Evolutionary conservation across 2,888 invertebrate species (phyloP).

Genomic region (Blastobasis lacticolella): DNA sequence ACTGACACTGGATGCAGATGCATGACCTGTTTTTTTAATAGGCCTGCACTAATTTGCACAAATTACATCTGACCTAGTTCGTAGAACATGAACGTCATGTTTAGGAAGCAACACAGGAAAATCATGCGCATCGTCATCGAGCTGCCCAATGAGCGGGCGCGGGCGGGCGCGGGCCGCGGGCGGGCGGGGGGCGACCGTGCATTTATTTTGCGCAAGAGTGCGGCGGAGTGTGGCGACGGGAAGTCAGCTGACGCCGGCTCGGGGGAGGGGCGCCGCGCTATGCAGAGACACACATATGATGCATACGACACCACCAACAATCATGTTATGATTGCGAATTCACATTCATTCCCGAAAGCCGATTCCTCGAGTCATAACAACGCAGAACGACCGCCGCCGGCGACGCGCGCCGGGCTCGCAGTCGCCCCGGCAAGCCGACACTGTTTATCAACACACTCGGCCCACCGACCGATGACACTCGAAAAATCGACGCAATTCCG

Average conservation of each 20-base stretch:
- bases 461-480: conserved; percentile 34
- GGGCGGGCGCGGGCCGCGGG: conserved; percentile 17
- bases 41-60: too few species aligned
- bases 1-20: too few species aligned
- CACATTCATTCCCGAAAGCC: conserved; percentile 36
- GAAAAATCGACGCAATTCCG: conserved; percentile 39
- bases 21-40: too few species aligned
- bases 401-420: conserved; percentile 25
- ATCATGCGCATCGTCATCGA: too few species aligned
- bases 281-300: conserved; percentile 9
- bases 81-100: too few species aligned
- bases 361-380: conserved; percentile 42
- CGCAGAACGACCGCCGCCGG: conserved; percentile 32
- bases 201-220: conserved; percentile 41
- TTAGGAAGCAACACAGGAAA: too few species aligned
- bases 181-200: conserved; percentile 12
- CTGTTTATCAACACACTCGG: conserved; percentile 64
- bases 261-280: conserved; percentile 10
- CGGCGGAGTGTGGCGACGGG: conserved; percentile 27
- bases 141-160: too few species aligned
- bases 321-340: conserved; percentile 34
- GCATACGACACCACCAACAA: conserved; percentile 19
- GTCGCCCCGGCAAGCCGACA: conserved; percentile 51
- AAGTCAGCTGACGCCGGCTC: conserved; percentile 46
- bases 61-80: too few species aligned